Evolutionary conservation across 2,113 vertebrate genomes (phyloP), one percentile per base, ranked within the genome.

Genomic region (Mohoua ochrocephala): DNA sequence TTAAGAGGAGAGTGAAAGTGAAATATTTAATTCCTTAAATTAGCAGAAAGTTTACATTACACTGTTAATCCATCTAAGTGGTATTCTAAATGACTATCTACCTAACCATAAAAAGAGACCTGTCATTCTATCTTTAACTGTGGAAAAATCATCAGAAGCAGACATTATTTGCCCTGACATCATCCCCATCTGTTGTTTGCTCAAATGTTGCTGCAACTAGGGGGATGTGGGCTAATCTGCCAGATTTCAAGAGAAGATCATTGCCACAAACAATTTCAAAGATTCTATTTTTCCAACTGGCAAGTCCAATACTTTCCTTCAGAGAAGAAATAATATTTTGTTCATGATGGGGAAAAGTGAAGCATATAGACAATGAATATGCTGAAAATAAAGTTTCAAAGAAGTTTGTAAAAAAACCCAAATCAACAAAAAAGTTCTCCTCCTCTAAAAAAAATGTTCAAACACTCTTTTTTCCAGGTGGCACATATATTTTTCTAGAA

Each of bases 371-470:
- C 22, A 79, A 59, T 11, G 1, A 75, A 69, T 50, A 74, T 45
- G 10, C 14, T 49, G 45, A 84, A 83, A 92, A 73, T 15, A 16
- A 79, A 56, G 9, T 53, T 73, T 39, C 13, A 64, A 76, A 21
- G 2, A 8, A 71, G 6, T 47, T 50, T 35, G 3, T 27, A 35
- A 85, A 63, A 69, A 44, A 50, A 0, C 1, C 0, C 4, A 37
- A 70, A 41, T 10, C 5, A 90, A 17, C 7, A 30, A 53, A 53
- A 42, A 67, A 11, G 1, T 53, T 52, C 12, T 56, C 7, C 3
- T 69, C 6, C 6, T 49, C n/a, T 53, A 27, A 67, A 41, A 68
- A 18, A 52, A 50, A 30, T 2, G 2, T 49, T 63, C 5, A 45
- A 80, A 42, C 9, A 35, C 3, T 78, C 5, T 3, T 69, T 77